These are phyloP conservation scores for Oscheius onirici DNA, from an alignment of 2,888 invertebrate species.

Conservation along the genomic window DNA sequence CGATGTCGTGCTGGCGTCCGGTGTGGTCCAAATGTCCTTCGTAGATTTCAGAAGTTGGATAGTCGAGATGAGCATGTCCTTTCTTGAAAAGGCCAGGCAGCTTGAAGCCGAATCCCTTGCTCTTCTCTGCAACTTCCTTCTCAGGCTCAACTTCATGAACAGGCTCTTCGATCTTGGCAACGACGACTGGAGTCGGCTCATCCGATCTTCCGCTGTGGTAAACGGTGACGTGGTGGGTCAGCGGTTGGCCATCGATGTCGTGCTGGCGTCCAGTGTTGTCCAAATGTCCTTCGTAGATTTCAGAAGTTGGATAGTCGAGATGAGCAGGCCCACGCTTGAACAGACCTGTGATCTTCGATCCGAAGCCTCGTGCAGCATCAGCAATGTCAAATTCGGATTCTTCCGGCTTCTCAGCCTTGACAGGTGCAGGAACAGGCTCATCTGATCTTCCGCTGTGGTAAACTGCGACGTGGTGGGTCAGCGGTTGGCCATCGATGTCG, in stretches of 20 bases:
- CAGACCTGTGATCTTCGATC: conserved; percentile 32
- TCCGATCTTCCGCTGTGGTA: conserved; percentile 43
- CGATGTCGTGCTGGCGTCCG: not conserved
- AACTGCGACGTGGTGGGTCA: conserved; percentile 38
- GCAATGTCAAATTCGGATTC: conserved; percentile 27
- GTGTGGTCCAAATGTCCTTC: not conserved
- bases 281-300: conserved; percentile 38
- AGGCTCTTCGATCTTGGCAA: not conserved
- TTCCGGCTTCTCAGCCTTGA: not conserved
- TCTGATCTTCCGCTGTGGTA: conserved; percentile 43
- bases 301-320: conserved; percentile 36
- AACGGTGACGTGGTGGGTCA: conserved; percentile 38
- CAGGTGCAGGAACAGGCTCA: not conserved
- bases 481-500: conserved; percentile 2
- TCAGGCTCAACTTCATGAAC: not conserved
- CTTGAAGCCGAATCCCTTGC: conserved; percentile 29
- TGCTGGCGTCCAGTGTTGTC: conserved; percentile 17
- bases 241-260: conserved; percentile 36
- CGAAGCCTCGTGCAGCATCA: conserved; percentile 34
- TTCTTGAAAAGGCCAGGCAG: conserved; percentile 40
- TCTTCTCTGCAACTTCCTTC: conserved; percentile 5
- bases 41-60: conserved; percentile 25
- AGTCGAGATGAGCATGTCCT: conserved; percentile 42
- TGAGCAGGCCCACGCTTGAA: conserved; percentile 35
- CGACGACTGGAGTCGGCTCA: not conserved